A percentile compares a stretch with the other conserved stretches of the same genome.
Conservation (phyloP, 2,797 vertebrate genomes). For the Smutsia gigantea region DNA sequence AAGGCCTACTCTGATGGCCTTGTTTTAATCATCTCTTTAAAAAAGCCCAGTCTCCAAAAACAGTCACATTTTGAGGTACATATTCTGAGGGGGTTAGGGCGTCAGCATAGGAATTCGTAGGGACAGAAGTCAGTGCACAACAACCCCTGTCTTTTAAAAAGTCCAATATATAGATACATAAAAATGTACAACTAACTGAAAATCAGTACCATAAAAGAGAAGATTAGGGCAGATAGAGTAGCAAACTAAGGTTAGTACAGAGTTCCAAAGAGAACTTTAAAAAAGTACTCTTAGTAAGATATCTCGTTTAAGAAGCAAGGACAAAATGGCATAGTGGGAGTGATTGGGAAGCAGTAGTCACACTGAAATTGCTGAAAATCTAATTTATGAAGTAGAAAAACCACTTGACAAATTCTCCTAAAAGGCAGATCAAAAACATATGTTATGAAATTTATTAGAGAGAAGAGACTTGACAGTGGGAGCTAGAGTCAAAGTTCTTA, state of each 20-base stretch:
- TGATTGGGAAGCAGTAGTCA: background rate
- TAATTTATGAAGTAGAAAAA: background rate
- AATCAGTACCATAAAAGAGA: background rate
- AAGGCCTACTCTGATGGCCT: background rate
- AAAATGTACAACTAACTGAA: background rate
- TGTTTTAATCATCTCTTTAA: background rate
- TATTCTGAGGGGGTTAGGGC: background rate
- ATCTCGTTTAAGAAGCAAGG: background rate
- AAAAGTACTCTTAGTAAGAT: background rate
- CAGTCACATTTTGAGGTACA: background rate
- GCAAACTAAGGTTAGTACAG: background rate
- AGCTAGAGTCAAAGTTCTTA: background rate
- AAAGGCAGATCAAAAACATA: background rate
- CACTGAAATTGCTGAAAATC: background rate
- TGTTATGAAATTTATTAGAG: background rate
- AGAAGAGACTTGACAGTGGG: background rate
- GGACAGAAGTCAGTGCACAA: background rate
- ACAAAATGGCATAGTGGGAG: background rate
- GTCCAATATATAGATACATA: background rate
- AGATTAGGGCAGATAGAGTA: background rate
- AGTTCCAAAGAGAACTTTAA: background rate
- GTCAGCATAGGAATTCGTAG: background rate
- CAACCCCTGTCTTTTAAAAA: background rate
- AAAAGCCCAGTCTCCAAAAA: background rate
- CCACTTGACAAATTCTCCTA: background rate